These are phyloP conservation scores for Steinernema carpocapsae DNA, from an alignment of 2,888 invertebrate genomes.

Conservation along the genomic window DNA sequence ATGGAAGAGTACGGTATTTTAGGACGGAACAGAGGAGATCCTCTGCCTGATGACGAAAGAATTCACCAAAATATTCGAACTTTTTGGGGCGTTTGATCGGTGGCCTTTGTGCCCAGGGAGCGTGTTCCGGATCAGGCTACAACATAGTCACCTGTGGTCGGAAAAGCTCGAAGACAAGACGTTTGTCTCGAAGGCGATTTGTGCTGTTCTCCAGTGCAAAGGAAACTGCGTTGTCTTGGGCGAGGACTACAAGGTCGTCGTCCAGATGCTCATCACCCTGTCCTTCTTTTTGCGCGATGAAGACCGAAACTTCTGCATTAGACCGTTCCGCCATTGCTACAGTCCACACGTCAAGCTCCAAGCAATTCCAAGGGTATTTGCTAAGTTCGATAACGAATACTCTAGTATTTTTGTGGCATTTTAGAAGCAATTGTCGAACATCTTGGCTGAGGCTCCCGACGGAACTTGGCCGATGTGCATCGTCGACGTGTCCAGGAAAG, in stretches of 20 bases:
- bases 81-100: constrained; percentile 47
- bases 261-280: constrained; percentile 58
- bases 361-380: constrained; percentile 54
- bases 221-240: constrained; percentile 62
- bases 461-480: constrained; percentile 61
- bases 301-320: constrained; percentile 54
- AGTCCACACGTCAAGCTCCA: constrained; percentile 62
- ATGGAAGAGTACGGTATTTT: constrained; percentile 39
- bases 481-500: constrained; percentile 59
- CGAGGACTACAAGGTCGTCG: constrained; percentile 51
- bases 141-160: constrained; percentile 17
- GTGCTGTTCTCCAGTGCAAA: constrained; percentile 59
- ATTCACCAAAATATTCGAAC: constrained; percentile 41
- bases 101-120: constrained; percentile 39
- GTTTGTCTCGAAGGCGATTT: constrained; percentile 53
- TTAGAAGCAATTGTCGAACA: constrained; percentile 49
- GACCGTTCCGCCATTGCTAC: constrained; percentile 54
- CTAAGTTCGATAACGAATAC: not conserved
- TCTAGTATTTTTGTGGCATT: not conserved
- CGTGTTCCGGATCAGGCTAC: constrained; percentile 1
- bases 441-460: constrained; percentile 42
- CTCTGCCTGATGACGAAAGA: constrained; percentile 48
- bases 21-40: constrained; percentile 45
- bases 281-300: constrained; percentile 57
- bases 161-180: constrained; percentile 36